These are phyloP conservation scores for Deroplatys truncata DNA, from an alignment of 2,888 invertebrate genomes.

Conservation along the genomic window DNA sequence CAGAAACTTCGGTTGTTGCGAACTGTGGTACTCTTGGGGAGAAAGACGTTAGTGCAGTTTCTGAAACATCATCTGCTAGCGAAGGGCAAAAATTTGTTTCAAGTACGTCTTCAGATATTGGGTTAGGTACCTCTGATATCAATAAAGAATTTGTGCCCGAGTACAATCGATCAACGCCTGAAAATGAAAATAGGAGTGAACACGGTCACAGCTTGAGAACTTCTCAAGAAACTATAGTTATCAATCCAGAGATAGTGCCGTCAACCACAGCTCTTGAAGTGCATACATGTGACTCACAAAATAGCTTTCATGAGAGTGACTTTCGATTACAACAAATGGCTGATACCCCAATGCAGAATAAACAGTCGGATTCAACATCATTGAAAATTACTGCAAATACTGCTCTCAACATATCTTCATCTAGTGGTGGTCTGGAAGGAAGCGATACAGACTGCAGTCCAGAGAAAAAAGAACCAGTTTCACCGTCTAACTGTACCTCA, in stretches of 20 bases:
- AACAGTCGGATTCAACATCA: background rate
- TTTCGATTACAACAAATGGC: background rate
- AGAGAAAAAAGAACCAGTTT: background rate
- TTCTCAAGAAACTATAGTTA: no score
- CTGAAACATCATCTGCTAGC: no score
- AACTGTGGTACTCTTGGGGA: no score
- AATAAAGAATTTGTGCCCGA: background rate
- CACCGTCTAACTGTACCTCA: background rate
- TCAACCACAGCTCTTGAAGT: background rate
- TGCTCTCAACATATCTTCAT: background rate
- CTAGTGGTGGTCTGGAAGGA: background rate
- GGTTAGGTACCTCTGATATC: background rate
- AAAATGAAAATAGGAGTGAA: background rate
- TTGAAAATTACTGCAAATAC: background rate
- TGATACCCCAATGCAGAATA: background rate
- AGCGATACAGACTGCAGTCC: background rate
- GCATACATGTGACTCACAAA: background rate
- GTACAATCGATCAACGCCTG: background rate
- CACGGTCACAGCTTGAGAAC: no score
- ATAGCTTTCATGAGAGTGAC: background rate
- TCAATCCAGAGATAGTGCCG: no score
- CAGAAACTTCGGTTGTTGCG: no score
- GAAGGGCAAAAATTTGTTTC: no score
- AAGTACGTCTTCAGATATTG: no score
- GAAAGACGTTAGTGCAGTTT: no score